These are phyloP conservation scores for Clitarchus hookeri DNA, from an alignment of 2,888 invertebrate species.

Conservation along the genomic window DNA sequence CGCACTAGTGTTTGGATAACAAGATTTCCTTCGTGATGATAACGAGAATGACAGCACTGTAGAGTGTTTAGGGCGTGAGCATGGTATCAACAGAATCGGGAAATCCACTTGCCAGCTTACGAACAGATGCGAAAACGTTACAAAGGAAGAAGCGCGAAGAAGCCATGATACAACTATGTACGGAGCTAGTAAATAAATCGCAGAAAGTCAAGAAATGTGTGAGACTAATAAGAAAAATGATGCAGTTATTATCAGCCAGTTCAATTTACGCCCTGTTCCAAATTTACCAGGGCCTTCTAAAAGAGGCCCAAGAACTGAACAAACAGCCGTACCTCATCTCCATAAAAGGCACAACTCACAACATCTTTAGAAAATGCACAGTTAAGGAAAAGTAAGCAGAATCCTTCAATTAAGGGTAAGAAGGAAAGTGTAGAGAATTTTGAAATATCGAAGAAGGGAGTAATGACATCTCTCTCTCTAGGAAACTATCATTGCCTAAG, in stretches of 20 bases:
- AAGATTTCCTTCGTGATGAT: conserved; percentile 10
- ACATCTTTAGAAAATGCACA: not conserved
- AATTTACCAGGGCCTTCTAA: not conserved
- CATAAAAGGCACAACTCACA: not conserved
- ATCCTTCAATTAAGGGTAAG: not conserved
- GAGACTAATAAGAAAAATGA: not conserved
- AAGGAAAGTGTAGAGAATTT: not conserved
- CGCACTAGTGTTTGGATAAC: conserved; percentile 19
- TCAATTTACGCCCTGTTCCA: not conserved
- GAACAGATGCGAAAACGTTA: not conserved
- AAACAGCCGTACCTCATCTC: not conserved
- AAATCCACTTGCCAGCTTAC: not conserved
- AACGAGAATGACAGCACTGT: not conserved
- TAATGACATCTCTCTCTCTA: not conserved
- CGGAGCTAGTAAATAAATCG: no score
- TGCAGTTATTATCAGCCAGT: not conserved
- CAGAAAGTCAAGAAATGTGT: not conserved
- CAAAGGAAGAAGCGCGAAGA: not conserved
- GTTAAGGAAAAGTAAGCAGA: conserved; percentile 4
- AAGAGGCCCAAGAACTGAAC: not conserved
- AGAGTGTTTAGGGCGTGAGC: not conserved
- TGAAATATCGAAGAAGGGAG: not conserved
- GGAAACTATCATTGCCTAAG: not conserved
- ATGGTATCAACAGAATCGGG: not conserved
- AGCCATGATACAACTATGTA: not conserved